Evolutionary conservation across 1,140 invertebrate genomes (phyloP).

Genomic region (Lepidurus apus): DNA sequence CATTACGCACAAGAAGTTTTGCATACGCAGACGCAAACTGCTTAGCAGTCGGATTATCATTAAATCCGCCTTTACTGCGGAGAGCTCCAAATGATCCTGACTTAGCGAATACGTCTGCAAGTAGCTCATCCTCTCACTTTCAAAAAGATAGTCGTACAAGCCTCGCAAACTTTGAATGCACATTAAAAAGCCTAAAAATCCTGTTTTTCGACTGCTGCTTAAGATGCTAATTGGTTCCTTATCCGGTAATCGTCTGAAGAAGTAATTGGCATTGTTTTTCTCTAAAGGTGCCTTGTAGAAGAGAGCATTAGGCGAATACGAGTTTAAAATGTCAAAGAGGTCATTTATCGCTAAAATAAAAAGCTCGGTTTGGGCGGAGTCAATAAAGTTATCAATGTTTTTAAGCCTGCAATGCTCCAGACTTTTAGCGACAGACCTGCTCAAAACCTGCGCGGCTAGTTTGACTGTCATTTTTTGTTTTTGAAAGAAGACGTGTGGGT

Average conservation of each 20-base stretch:
- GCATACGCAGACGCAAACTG: slow-evolving; percentile 41
- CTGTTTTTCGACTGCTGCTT: not conserved
- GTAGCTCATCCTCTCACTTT: slow-evolving; percentile 36
- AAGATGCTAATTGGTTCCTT: slow-evolving; percentile 1
- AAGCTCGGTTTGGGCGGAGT: not conserved
- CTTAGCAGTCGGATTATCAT: slow-evolving; percentile 44
- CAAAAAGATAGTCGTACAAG: slow-evolving; percentile 40
- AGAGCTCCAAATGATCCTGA: slow-evolving; percentile 44
- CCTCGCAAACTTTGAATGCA: slow-evolving; percentile 37
- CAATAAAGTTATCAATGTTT: slow-evolving; percentile 3
- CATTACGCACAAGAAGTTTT: slow-evolving; percentile 23
- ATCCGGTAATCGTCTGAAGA: not conserved
- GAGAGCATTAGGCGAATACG: not conserved
- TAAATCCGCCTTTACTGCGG: slow-evolving; percentile 41
- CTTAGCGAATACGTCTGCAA: slow-evolving; percentile 43
- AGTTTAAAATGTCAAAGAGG: not conserved
- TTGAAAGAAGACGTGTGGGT: slow-evolving; percentile 40
- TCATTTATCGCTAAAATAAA: not conserved
- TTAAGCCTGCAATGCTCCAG: slow-evolving; percentile 38
- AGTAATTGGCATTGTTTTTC: not conserved
- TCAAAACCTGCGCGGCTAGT: slow-evolving; percentile 42
- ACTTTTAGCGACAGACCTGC: slow-evolving; percentile 39
- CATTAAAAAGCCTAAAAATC: slow-evolving; percentile 42
- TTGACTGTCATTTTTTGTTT: slow-evolving; percentile 43
- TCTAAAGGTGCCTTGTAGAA: not conserved